Percentiles rank a stretch among this genome's conserved stretches.
Evolutionary conservation across 2,888 invertebrate species (phyloP).

Genomic region (Muschampia plurimacula): DNA sequence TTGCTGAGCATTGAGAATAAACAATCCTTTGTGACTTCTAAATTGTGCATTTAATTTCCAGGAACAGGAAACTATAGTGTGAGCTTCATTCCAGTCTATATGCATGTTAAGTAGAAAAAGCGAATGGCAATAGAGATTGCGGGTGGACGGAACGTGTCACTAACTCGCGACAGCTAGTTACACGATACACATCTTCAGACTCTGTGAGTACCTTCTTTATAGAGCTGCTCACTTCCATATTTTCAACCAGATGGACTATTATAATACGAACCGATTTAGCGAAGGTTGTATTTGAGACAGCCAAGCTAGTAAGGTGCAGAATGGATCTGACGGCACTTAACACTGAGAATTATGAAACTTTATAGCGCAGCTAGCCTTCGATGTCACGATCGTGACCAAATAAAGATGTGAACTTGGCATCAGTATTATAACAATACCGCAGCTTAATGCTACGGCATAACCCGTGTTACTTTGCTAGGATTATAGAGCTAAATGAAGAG

Average conservation of each 20-base stretch:
- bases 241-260: conserved; percentile 60
- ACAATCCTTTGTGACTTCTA: conserved; percentile 25
- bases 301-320: conserved; percentile 45
- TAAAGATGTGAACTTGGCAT: conserved; percentile 55
- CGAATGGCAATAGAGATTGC: conserved; percentile 56
- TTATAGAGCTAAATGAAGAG: neutral
- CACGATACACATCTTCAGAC: conserved; percentile 68
- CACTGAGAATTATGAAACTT: conserved; percentile 56
- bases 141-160: conserved; percentile 57
- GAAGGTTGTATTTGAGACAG: conserved; percentile 56
- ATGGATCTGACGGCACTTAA: conserved; percentile 49
- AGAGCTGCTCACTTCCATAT: conserved; percentile 66
- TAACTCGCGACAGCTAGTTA: conserved; percentile 72
- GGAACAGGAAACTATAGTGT: conserved; percentile 28
- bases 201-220: conserved; percentile 73
- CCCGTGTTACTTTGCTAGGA: neutral
- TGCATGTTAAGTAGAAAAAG: conserved; percentile 55
- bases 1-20: conserved; percentile 20
- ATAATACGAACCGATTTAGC: conserved; percentile 70
- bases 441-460: neutral
- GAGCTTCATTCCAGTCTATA: conserved; percentile 49
- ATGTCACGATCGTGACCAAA: conserved; percentile 60
- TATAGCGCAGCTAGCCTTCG: conserved; percentile 64
- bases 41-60: conserved; percentile 26
- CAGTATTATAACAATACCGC: conserved; percentile 47